Evolutionary conservation across 2,888 invertebrate species (phyloP), one percentile per base, ranked within the genome.

Genomic region (Latrodectus hesperus): DNA sequence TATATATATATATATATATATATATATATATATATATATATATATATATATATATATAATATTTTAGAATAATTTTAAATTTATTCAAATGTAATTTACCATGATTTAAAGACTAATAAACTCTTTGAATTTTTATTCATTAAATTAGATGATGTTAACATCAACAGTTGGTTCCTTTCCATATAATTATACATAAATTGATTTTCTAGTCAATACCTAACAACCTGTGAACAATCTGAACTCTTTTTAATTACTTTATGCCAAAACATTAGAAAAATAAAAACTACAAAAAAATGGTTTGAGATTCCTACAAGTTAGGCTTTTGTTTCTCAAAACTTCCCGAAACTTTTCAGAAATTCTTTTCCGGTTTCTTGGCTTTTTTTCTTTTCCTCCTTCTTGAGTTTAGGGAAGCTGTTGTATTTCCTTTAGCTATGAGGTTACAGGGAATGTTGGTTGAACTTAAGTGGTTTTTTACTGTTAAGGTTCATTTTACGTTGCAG

Each of bases 201-300:
- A 76, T 76, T 76, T 75, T 76, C 64, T 22, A 65, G 64, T 76
- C 75, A 60, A 60, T 74, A 74, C 38, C 60, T 16, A 60, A n/a
- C 16, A 81, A 73, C 81, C 53, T 53, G 73, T 81, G 73, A 74
- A 81, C 73, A 52, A 73, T 52, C 64, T 73, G 72, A 52, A 73
- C 55, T 73, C 72, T 72, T 80, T 67, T 81, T 81, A 81, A 81
- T 81, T 73, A 81, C 73, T 73, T 73, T 53, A 55, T 64, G 26
- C 52, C 17, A 22, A 12, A 60, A 79, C 53, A 70, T 60, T 79
- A 70, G 10, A 79, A 80, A 72, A 72, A 38, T 72, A 53, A 80
- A 81, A 73, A 17, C 14, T 12, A 72, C 16, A 64, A 72, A 81
- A 73, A 73, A 74, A 9, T 16, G 22, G 55, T 38, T 38, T 38